These are phyloP conservation scores for Brotula barbata DNA, from an alignment of 2,797 vertebrate species.

Conservation along the genomic window DNA sequence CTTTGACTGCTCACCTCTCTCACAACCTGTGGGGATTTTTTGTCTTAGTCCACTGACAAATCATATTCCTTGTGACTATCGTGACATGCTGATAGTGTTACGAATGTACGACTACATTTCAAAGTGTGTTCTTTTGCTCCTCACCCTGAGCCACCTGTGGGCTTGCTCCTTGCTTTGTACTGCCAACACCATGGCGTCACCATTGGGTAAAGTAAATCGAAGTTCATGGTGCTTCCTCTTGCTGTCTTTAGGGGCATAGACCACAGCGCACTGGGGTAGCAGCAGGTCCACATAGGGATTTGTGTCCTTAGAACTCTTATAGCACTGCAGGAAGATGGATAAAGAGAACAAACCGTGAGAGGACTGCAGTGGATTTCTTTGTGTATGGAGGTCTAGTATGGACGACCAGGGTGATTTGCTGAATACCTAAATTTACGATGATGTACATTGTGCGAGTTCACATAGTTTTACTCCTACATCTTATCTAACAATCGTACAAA, in stretches of 20 bases:
- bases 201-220: constrained; percentile 87
- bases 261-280: constrained; percentile 84
- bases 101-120: background rate
- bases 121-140: background rate
- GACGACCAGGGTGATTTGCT: too few relatives aligned
- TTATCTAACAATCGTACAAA: too few relatives aligned
- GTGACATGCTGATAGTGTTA: too few relatives aligned
- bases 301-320: constrained; percentile 94
- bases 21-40: constrained; percentile 81
- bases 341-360: accelerated
- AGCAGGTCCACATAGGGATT: constrained; percentile 88
- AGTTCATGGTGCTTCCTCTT: constrained; percentile 96
- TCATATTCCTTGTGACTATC: background rate
- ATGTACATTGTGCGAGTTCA: too few relatives aligned
- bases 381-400: background rate
- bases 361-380: background rate
- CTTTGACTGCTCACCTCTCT: constrained; percentile 84
- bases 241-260: constrained; percentile 91
- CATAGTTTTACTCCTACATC: too few relatives aligned
- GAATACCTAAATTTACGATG: too few relatives aligned
- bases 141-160: constrained; percentile 93
- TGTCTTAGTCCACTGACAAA: too few relatives aligned
- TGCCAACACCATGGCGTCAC: constrained; percentile 89
- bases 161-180: constrained; percentile 97
- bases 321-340: constrained; percentile 81